A percentile compares a stretch with the other conserved stretches of the same genome.
phyloP scores from a whole-genome alignment of 2,113 vertebrate species.

The Motacilla alba region DNA sequence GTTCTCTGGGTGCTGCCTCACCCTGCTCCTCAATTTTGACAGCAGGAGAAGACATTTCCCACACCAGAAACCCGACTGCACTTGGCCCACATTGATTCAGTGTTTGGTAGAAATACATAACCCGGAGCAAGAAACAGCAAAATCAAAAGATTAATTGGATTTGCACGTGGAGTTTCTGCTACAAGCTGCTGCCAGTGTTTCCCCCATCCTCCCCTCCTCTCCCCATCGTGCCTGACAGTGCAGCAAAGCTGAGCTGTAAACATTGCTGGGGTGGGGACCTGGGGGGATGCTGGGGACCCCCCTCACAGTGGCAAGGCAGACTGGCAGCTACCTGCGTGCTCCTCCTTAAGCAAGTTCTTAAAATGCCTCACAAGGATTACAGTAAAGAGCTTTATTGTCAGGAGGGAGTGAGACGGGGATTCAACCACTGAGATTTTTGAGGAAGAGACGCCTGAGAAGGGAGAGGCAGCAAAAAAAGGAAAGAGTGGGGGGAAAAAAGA shows the following conservation, averaged over 20 bases:
- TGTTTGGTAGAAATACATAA: conserved; percentile 50
- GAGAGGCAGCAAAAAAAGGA: background rate
- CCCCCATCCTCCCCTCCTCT: background rate
- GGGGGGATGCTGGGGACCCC: background rate
- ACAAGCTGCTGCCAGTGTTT: background rate
- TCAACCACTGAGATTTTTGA: background rate
- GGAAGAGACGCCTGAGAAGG: background rate
- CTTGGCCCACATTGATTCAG: conserved; percentile 7
- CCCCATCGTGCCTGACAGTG: background rate
- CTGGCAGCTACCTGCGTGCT: background rate
- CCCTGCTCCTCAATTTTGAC: background rate
- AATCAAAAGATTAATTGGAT: conserved; percentile 61
- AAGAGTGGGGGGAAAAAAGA: background rate
- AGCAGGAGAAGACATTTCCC: background rate
- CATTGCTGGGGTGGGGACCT: background rate
- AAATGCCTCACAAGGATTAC: conserved; percentile 24
- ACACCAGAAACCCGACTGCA: accelerated
- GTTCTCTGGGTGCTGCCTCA: too few species aligned
- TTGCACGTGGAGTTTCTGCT: conserved; percentile 17
- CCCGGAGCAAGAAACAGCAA: conserved; percentile 13
- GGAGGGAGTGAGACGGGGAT: background rate
- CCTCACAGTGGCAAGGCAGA: background rate
- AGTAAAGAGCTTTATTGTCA: conserved; percentile 30
- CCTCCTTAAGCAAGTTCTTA: background rate
- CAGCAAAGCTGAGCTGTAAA: background rate